Conservation (phyloP, 2,113 vertebrate species). For the Nothoprocta perdicaria region DNA sequence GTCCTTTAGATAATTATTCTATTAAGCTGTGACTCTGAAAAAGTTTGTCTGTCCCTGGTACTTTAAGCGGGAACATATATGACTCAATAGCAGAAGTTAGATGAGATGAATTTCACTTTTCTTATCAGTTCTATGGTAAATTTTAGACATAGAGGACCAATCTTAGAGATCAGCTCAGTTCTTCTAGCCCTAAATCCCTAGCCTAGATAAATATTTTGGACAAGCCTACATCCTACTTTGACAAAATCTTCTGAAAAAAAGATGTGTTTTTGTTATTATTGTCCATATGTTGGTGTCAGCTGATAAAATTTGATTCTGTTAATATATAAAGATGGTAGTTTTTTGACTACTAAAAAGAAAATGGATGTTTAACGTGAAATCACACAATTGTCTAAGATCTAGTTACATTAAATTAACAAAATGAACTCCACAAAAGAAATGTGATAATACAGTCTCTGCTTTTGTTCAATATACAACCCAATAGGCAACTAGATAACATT, state of each 20-base stretch:
- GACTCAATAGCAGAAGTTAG: background rate
- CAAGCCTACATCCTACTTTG: background rate
- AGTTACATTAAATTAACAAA: background rate
- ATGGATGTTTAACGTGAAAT: background rate
- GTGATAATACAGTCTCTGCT: background rate
- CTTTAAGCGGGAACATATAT: background rate
- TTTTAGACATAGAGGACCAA: background rate
- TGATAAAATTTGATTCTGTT: fast-evolving
- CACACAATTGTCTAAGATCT: background rate
- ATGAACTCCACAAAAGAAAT: background rate
- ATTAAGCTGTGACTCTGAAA: background rate
- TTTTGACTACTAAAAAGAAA: background rate
- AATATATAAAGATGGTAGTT: background rate
- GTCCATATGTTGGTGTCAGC: background rate
- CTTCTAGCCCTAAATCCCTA: background rate
- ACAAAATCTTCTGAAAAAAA: background rate
- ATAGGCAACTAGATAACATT: background rate
- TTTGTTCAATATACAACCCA: background rate
- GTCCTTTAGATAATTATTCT: background rate
- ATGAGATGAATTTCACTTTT: background rate
- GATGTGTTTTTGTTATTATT: background rate
- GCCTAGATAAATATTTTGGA: background rate
- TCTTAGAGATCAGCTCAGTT: background rate
- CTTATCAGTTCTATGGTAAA: background rate
- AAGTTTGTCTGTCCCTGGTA: background rate